phyloP scores from a whole-genome alignment of 2,888 invertebrate species.

The Rhaphigaster nebulosa region DNA sequence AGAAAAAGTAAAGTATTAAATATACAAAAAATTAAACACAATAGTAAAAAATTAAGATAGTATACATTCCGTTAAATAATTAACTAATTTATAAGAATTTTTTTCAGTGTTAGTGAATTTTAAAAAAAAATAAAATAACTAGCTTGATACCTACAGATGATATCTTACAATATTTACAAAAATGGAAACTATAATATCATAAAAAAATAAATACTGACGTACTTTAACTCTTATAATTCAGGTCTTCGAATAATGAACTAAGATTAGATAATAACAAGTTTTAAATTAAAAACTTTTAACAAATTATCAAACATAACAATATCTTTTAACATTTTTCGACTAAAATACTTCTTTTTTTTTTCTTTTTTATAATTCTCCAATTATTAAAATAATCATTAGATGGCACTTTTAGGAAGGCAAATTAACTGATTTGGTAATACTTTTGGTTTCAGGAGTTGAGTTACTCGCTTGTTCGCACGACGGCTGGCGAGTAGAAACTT shows the following conservation, averaged over 20 bases:
- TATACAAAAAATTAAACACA: not conserved
- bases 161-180: not conserved
- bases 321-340: not conserved
- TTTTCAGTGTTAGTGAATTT: not conserved
- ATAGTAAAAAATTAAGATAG: not conserved
- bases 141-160: not conserved
- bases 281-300: constrained; percentile 31
- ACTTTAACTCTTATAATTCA: not conserved
- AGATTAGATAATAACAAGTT: constrained; percentile 22
- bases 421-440: not conserved
- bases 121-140: not conserved
- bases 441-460: constrained; percentile 9
- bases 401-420: constrained; percentile 21
- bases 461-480: constrained; percentile 24
- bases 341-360: not conserved
- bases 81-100: not conserved
- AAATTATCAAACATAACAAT: constrained; percentile 32
- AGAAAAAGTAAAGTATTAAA: not conserved
- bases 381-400: not conserved
- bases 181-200: not conserved
- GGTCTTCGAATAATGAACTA: not conserved
- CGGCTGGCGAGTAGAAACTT: constrained; percentile 33
- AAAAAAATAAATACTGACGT: constrained; percentile 13
- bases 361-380: not conserved
- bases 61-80: not conserved